Conservation (phyloP, 2,888 invertebrate species). For the Caenorhabditis zanzibari region DNA sequence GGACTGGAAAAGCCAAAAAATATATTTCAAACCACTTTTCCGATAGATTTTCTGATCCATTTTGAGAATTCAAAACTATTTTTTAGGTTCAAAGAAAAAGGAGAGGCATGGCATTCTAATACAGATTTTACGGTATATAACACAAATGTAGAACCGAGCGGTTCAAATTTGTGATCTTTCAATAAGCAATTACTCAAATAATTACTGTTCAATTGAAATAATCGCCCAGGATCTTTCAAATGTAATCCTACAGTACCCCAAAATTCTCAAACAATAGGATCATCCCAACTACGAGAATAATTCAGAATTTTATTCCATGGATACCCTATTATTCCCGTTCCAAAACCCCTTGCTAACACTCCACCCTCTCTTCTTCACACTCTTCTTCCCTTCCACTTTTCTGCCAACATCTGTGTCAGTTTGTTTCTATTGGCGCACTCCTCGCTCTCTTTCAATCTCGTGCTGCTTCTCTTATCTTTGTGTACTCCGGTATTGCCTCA, state of each 20-base stretch:
- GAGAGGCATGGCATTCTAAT: too few relatives aligned
- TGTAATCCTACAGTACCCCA: not conserved
- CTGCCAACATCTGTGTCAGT: not conserved
- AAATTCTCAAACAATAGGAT: too few relatives aligned
- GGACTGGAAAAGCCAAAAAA: too few relatives aligned
- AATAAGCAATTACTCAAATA: not conserved
- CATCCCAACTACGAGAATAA: too few relatives aligned
- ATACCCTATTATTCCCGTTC: not conserved
- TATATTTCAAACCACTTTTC: too few relatives aligned
- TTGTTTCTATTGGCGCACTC: conserved; percentile 3
- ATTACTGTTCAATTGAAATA: not conserved
- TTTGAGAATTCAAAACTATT: too few relatives aligned
- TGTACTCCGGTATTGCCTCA: not conserved
- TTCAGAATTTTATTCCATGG: not conserved
- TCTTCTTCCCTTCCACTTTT: not conserved
- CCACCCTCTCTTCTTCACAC: not conserved
- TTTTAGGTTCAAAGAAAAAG: too few relatives aligned
- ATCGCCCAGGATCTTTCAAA: too few relatives aligned
- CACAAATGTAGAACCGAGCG: conserved; percentile 1
- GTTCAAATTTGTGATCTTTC: conserved; percentile 39
- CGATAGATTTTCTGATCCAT: too few relatives aligned
- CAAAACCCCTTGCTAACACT: not conserved
- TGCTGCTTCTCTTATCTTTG: not conserved
- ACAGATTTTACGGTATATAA: too few relatives aligned
- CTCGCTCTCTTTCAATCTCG: not conserved